Evolutionary conservation across 1,140 invertebrate genomes (phyloP).

Genomic region (Bicyclus anynana): DNA sequence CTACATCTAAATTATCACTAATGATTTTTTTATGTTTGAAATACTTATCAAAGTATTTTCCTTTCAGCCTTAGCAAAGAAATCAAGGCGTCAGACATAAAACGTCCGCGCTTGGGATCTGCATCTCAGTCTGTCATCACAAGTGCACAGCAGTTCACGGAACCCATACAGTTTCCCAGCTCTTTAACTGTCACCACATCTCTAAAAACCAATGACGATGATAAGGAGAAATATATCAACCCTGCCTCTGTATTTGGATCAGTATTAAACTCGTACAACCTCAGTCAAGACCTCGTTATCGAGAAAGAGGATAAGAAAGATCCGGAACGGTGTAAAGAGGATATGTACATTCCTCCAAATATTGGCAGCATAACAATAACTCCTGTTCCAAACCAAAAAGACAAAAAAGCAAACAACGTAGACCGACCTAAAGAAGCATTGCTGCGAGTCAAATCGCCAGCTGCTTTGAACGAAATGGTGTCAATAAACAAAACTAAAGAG

Average conservation of each 20-base stretch:
- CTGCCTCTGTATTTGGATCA: constrained; percentile 34
- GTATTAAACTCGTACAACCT: constrained; percentile 41
- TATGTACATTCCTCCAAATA: constrained; percentile 54
- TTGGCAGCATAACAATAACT: constrained; percentile 70
- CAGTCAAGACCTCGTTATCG: constrained; percentile 49
- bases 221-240: constrained; percentile 38
- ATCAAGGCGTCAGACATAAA: constrained; percentile 57
- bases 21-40: background rate
- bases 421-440: constrained; percentile 45
- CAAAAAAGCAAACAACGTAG: constrained; percentile 35
- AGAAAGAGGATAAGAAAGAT: constrained; percentile 54
- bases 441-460: constrained; percentile 61
- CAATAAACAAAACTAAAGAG: constrained; percentile 48
- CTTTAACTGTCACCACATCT: constrained; percentile 61
- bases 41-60: constrained; percentile 5
- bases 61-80: constrained; percentile 62
- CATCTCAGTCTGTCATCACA: constrained; percentile 27
- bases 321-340: constrained; percentile 46
- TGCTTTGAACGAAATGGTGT: constrained; percentile 56
- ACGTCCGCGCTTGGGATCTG: constrained; percentile 38
- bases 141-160: constrained; percentile 33
- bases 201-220: constrained; percentile 39
- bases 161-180: constrained; percentile 60
- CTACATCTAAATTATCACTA: background rate
- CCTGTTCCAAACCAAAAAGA: constrained; percentile 46